phyloP scores from a whole-genome alignment of 2,888 invertebrate species.

The Electrophaes corylata region DNA sequence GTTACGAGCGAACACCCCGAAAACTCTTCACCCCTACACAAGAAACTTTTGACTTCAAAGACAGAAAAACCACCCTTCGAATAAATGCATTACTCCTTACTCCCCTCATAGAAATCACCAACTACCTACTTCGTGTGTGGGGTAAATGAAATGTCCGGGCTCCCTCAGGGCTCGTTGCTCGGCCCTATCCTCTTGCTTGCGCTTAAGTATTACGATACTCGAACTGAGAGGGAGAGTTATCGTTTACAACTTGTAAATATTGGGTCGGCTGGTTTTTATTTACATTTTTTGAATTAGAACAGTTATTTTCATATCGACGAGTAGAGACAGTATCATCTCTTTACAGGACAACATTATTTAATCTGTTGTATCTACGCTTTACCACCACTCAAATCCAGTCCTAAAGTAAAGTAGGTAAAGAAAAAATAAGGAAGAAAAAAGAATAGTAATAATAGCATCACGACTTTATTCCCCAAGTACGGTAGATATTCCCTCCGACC shows the following conservation, averaged over 20 bases:
- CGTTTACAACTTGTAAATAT: slow-evolving; percentile 74
- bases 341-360: too few relatives aligned
- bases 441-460: too few relatives aligned
- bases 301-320: neutral
- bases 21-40: slow-evolving; percentile 37
- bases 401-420: too few relatives aligned
- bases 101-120: slow-evolving; percentile 52
- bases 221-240: slow-evolving; percentile 53
- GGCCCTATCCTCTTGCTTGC: slow-evolving; percentile 47
- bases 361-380: too few relatives aligned
- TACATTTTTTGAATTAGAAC: slow-evolving; percentile 15
- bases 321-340: too few relatives aligned
- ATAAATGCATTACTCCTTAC: slow-evolving; percentile 53
- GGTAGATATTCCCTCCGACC: too few relatives aligned
- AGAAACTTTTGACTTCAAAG: slow-evolving; percentile 52
- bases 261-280: slow-evolving; percentile 47
- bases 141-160: slow-evolving; percentile 66
- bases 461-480: too few relatives aligned
- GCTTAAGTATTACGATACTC: slow-evolving; percentile 60
- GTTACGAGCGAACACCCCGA: slow-evolving; percentile 38
- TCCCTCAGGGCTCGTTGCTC: slow-evolving; percentile 60
- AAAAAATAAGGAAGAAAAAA: too few relatives aligned
- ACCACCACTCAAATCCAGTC: too few relatives aligned
- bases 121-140: slow-evolving; percentile 56
- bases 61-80: slow-evolving; percentile 43